Conservation (phyloP, 1,140 invertebrate genomes). For the Meloidogyne hapla region DNA sequence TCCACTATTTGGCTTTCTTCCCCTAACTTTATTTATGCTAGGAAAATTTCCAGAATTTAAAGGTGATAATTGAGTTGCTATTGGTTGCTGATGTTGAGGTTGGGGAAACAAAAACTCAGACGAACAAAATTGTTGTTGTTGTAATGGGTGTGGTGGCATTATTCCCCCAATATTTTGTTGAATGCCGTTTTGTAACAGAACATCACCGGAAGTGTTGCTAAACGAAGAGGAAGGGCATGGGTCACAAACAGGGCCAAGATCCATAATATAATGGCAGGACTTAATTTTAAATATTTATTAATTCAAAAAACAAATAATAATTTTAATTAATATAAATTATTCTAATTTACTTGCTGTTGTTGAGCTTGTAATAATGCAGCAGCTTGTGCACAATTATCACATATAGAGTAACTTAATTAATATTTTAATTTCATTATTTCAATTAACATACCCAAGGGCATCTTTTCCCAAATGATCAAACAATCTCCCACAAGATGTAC, state of each 20-base stretch:
- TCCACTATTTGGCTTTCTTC: neutral
- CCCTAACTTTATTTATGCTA: neutral
- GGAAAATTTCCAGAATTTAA: neutral
- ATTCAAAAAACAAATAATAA: too few relatives aligned
- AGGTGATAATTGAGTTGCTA: neutral
- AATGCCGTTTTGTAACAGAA: neutral
- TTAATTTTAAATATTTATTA: neutral
- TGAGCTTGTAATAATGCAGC: neutral
- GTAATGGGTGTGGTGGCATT: neutral
- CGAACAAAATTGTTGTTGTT: conserved; percentile 6
- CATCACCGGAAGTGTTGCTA: neutral
- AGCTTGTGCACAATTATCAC: neutral
- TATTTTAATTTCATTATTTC: neutral
- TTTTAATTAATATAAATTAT: neutral
- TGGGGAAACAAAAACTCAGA: neutral
- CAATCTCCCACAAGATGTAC: conserved; percentile 35
- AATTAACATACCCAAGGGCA: conserved; percentile 15
- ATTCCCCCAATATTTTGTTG: neutral
- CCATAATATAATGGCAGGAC: neutral
- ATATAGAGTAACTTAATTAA: conserved; percentile 1
- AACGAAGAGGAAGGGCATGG: neutral
- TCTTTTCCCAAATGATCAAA: conserved; percentile 39
- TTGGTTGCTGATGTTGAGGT: neutral
- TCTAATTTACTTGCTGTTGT: neutral
- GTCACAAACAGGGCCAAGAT: neutral